Base-by-base conservation (phyloP, 2,797 vertebrate genomes). In the Chloroceryle amazona region DNA sequence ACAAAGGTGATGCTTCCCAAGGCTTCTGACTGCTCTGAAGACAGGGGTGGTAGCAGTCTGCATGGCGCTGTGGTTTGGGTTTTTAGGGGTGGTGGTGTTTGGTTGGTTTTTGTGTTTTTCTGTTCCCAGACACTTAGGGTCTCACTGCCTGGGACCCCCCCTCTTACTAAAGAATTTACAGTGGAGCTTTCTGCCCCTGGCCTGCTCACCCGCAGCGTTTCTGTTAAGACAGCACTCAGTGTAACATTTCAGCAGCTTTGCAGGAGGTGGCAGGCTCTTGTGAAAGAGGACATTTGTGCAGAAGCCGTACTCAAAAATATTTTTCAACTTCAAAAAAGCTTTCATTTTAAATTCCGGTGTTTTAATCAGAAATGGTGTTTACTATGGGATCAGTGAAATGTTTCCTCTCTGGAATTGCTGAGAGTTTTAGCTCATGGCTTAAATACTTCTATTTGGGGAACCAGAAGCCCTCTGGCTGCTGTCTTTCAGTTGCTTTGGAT, bases 331-430 rank as follows among this genome's bases (percentile, higher is more conserved):
- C 3, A 6, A n/a, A 52, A 68, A 61, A 54, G 25, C 10, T 73
- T 61, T 62, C 3, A 1, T 92, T 89, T 21, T 62, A 23, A 42
- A 44, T 47, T 83, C n/a, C 46, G 20, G 23, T 74, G 57, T 81
- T 89, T 63, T 47, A 73, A 58, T 91, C 60, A 75, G 52, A 70
- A 73, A 9, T 33, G 47, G 18, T 93, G 68, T 74, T 94, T 92
- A 20, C 35, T 71, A 0, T 82, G 93, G 65, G 54, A 44, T 80
- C 44, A 35, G 39, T 25, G 41, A 78, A 52, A 28, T 17, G 33
- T n/a, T 89, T 94, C 47, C 44, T 51, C 42, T 49, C 21, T 29
- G 73, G 76, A 86, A 65, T 31, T 44, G 37, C 83, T 55, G 63
- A 81, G 79, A 9, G 11, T 72, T 82, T 62, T 62, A 68, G 47